Percentiles rank a stretch among this genome's conserved stretches.
phyloP scores from a whole-genome alignment of 2,888 invertebrate genomes.

The Odontothrips loti region DNA sequence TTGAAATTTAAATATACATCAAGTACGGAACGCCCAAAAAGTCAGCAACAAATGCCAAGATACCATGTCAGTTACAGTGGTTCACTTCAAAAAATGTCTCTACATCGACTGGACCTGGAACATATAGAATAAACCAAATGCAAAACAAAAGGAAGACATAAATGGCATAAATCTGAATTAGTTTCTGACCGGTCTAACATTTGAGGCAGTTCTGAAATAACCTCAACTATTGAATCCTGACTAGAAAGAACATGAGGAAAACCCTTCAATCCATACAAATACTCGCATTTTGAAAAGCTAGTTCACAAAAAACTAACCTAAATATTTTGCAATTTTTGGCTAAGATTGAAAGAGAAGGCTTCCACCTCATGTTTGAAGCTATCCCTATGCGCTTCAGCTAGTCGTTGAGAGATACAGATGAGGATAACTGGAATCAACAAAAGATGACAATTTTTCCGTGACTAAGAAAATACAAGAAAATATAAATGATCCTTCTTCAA shows the following conservation, averaged over 20 bases:
- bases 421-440: background rate
- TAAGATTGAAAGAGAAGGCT: background rate
- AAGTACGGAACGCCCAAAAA: background rate
- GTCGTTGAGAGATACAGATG: background rate
- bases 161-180: too few species aligned
- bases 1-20: background rate
- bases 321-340: background rate
- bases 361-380: background rate
- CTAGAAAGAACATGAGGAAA: slow-evolving; percentile 24
- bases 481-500: background rate
- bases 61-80: too few species aligned
- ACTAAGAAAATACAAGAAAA: background rate
- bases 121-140: background rate
- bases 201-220: background rate
- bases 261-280: background rate
- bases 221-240: background rate
- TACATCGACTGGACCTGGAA: too few species aligned
- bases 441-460: background rate
- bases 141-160: background rate
- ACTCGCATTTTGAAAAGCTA: background rate
- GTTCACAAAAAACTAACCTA: background rate
- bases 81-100: too few species aligned
- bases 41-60: background rate
- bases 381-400: slow-evolving; percentile 9
- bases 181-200: too few species aligned